These are phyloP conservation scores for Virgularia gustaviana DNA, from an alignment of 92 coral and sea anemone genomes.

Conservation along the genomic window DNA sequence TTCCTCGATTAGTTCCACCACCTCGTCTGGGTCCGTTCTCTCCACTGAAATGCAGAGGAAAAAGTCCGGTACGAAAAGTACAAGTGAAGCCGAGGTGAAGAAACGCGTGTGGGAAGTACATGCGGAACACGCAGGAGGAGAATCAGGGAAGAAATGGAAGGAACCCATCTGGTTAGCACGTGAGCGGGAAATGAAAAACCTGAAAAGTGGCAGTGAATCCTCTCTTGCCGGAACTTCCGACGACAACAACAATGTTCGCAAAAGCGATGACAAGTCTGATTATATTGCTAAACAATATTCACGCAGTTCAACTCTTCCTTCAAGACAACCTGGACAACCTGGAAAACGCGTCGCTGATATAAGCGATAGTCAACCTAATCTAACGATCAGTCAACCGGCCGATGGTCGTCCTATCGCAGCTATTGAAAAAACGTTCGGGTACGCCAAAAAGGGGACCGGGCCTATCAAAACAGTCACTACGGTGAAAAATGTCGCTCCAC, in stretches of 20 bases:
- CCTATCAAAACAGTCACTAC: constrained; percentile 23
- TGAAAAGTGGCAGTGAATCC: constrained; percentile 14
- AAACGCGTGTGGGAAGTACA: constrained; percentile 30
- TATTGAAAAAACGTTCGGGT: constrained; percentile 17
- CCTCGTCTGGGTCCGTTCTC: constrained; percentile 18
- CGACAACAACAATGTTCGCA: constrained; percentile 11
- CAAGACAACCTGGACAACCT: neutral
- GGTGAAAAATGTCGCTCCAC: neutral
- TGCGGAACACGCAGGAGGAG: neutral
- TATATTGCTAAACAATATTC: neutral
- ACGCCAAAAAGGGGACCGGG: neutral
- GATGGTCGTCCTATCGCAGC: neutral
- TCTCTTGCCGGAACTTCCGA: constrained; percentile 3
- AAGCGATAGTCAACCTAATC: neutral
- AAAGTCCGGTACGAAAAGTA: constrained; percentile 3
- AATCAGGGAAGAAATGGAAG: constrained; percentile 9
- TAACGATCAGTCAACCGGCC: neutral
- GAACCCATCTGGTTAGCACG: constrained; percentile 31
- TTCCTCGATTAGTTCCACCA: constrained; percentile 18
- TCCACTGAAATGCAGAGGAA: constrained; percentile 12
- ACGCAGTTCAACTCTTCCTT: constrained; percentile 27
- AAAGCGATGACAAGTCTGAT: neutral
- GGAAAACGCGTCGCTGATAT: neutral
- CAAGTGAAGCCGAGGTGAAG: constrained; percentile 29
- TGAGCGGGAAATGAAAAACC: constrained; percentile 31